A percentile compares a stretch with the other conserved stretches of the same genome.
Conservation (phyloP, 2,888 invertebrate species). For the Diadegma fenestrale region DNA sequence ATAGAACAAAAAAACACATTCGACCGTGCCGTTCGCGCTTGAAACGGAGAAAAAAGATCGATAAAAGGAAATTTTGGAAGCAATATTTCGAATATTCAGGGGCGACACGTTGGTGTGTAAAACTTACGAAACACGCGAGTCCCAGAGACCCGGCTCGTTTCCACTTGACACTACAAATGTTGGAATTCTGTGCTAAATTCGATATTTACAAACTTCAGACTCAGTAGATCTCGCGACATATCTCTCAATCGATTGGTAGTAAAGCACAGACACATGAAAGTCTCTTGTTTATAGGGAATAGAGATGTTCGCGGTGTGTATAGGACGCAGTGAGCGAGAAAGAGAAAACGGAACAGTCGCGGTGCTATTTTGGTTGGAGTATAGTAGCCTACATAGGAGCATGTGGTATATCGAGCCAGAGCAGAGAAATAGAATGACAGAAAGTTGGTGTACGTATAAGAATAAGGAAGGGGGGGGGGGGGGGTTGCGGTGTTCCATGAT, state of each 20-base stretch:
- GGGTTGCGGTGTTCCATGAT: constrained; percentile 45
- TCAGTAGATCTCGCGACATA: background rate
- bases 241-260: constrained; percentile 21
- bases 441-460: constrained; percentile 1
- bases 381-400: constrained; percentile 30
- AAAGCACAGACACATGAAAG: constrained; percentile 1
- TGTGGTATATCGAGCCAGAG: constrained; percentile 6
- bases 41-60: background rate
- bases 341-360: constrained; percentile 27
- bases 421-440: constrained; percentile 39
- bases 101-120: background rate
- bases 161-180: background rate
- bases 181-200: background rate
- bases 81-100: background rate
- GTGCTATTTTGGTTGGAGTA: constrained; percentile 60
- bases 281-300: constrained; percentile 41
- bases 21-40: background rate
- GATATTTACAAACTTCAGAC: constrained; percentile 28
- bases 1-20: background rate
- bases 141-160: background rate
- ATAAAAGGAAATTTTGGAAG: background rate
- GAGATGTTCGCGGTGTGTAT: constrained; percentile 7
- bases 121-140: background rate
- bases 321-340: constrained; percentile 39
- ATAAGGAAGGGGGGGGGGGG: background rate